These are phyloP conservation scores for Halocynthia aurantium DNA, from an alignment of 23 tunicate species.

Conservation along the genomic window DNA sequence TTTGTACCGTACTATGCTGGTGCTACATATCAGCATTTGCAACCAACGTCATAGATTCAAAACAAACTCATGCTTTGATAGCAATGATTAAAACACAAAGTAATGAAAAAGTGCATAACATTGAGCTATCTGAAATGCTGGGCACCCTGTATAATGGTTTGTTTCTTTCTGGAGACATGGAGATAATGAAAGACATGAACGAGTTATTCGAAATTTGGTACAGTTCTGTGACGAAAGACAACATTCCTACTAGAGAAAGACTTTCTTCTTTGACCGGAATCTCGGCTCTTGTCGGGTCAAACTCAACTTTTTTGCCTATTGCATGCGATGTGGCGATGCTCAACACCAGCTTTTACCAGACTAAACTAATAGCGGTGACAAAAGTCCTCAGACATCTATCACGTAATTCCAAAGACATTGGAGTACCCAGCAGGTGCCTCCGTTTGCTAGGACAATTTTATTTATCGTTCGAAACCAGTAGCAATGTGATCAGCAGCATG, in stretches of 20 bases:
- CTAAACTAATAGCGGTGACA: constrained; percentile 21
- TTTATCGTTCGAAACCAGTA: constrained; percentile 28
- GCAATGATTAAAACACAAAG: neutral
- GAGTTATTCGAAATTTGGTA: constrained; percentile 29
- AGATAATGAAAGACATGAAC: neutral
- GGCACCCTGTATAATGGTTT: constrained; percentile 26
- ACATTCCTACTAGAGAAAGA: constrained; percentile 59
- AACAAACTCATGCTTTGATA: constrained; percentile 4
- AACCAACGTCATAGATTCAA: neutral
- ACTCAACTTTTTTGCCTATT: constrained; percentile 8
- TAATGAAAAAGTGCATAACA: constrained; percentile 23
- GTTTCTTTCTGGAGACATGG: neutral
- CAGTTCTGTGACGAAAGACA: constrained; percentile 14
- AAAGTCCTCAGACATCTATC: constrained; percentile 23
- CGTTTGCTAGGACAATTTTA: constrained; percentile 32
- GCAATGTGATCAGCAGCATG: neutral
- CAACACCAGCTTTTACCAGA: neutral
- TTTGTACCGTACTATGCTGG: constrained; percentile 7
- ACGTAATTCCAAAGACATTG: constrained; percentile 35
- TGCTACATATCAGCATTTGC: constrained; percentile 20
- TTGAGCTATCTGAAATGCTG: constrained; percentile 23
- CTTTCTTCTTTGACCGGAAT: constrained; percentile 43
- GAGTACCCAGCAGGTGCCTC: constrained; percentile 21
- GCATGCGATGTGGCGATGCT: constrained; percentile 15
- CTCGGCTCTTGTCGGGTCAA: constrained; percentile 38